A percentile compares a stretch with the other conserved stretches of the same genome.
These are phyloP conservation scores for Sitta carolinensis DNA, from an alignment of 2,797 vertebrate genomes.

Conservation along the genomic window DNA sequence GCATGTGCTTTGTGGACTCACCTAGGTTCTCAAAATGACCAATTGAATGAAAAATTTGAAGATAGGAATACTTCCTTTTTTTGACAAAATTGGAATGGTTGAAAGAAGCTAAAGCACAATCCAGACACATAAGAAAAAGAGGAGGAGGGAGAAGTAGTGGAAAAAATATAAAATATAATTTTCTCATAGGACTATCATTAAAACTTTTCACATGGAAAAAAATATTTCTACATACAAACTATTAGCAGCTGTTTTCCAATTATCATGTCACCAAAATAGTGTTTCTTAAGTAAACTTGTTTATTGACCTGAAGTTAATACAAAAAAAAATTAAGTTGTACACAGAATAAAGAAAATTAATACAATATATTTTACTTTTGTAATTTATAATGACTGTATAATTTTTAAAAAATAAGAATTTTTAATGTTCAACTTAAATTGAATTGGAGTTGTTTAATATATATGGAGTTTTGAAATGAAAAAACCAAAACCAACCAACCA, in stretches of 20 bases:
- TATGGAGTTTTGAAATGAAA: background rate
- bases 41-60: background rate
- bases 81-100: background rate
- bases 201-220: background rate
- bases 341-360: background rate
- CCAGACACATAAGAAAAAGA: background rate
- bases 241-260: background rate
- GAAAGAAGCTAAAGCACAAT: background rate
- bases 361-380: background rate
- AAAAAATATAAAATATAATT: background rate
- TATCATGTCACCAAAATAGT: background rate
- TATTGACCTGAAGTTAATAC: background rate
- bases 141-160: rapidly evolving
- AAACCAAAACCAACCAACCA: rapidly evolving
- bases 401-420: background rate
- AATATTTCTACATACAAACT: background rate
- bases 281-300: background rate
- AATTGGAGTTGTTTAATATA: background rate
- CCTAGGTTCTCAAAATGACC: background rate
- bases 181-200: background rate
- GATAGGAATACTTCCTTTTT: background rate
- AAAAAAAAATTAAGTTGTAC: background rate
- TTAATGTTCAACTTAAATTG: background rate
- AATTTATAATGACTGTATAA: background rate
- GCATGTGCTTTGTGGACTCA: background rate